phyloP scores from a whole-genome alignment of 2,113 vertebrate genomes.

The Hippoglossus stenolepis region DNA sequence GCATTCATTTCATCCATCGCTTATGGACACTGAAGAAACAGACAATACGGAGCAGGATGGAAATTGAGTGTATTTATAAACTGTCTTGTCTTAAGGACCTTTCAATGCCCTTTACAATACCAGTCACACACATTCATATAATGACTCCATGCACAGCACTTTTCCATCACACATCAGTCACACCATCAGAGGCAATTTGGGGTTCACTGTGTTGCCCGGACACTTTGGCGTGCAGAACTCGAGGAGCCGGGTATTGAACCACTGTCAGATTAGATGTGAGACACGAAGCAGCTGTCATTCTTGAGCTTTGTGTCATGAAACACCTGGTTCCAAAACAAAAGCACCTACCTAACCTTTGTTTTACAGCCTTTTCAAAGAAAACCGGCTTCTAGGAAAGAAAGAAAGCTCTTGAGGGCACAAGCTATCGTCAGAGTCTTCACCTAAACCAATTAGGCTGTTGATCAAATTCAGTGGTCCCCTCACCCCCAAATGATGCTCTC shows the following conservation, averaged over 20 bases:
- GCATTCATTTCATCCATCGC: too few species aligned
- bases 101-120: too few species aligned
- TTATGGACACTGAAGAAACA: too few species aligned
- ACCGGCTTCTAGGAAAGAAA: conserved; percentile 17
- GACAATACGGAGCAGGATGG: too few species aligned
- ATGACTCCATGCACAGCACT: not conserved
- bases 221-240: too few species aligned
- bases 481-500: not conserved
- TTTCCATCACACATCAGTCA: not conserved
- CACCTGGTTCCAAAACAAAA: conserved; percentile 2
- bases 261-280: conserved; percentile 4
- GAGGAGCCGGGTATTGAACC: too few species aligned
- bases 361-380: conserved; percentile 25
- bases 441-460: conserved; percentile 49
- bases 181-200: not conserved
- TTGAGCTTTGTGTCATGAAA: not conserved
- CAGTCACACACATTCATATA: too few species aligned
- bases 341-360: conserved; percentile 9
- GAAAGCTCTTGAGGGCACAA: not conserved
- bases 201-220: not conserved
- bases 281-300: not conserved
- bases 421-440: conserved; percentile 17
- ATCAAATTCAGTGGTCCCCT: conserved; percentile 1
- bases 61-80: too few species aligned
- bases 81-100: too few species aligned